Evolutionary conservation across 1,140 invertebrate genomes (phyloP).

Genomic region (Drosophila micromelanica): DNA sequence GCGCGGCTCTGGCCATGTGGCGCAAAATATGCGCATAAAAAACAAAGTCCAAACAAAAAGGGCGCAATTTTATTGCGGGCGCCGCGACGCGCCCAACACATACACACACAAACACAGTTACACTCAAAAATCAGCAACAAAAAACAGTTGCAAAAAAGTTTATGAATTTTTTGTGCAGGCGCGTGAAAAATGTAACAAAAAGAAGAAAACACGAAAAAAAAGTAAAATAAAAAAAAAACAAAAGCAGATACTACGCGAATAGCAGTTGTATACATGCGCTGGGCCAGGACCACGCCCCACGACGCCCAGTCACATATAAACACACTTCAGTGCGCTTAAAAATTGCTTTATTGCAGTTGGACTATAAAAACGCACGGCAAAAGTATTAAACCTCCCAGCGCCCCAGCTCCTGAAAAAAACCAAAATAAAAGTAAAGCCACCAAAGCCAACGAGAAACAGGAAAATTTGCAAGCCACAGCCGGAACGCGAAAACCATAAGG

Average conservation of each 20-base stretch:
- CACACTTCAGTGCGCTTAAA: constrained; percentile 82
- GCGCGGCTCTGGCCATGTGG: constrained; percentile 67
- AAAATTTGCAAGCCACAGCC: constrained; percentile 78
- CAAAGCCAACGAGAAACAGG: constrained; percentile 67
- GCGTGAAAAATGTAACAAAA: constrained; percentile 78
- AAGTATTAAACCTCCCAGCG: constrained; percentile 36
- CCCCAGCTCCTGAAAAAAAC: neutral
- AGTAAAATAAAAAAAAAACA: constrained; percentile 43
- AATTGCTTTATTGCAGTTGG: constrained; percentile 82
- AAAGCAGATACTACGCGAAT: constrained; percentile 42
- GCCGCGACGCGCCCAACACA: constrained; percentile 26
- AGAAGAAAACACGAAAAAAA: constrained; percentile 36
- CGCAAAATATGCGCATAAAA: constrained; percentile 81
- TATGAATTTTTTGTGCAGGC: constrained; percentile 82
- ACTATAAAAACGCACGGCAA: constrained; percentile 81
- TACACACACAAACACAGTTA: constrained; percentile 12
- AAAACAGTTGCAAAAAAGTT: constrained; percentile 68
- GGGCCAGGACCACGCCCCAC: constrained; percentile 18
- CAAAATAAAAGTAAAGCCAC: constrained; percentile 43
- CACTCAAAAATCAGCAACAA: constrained; percentile 12
- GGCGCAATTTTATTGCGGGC: constrained; percentile 76
- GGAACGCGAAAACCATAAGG: constrained; percentile 61
- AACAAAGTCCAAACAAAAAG: constrained; percentile 71
- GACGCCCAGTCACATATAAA: constrained; percentile 77
- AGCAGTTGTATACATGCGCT: constrained; percentile 43